Base-by-base conservation (phyloP, 2,888 invertebrate genomes). In the Pammene fasciana region DNA sequence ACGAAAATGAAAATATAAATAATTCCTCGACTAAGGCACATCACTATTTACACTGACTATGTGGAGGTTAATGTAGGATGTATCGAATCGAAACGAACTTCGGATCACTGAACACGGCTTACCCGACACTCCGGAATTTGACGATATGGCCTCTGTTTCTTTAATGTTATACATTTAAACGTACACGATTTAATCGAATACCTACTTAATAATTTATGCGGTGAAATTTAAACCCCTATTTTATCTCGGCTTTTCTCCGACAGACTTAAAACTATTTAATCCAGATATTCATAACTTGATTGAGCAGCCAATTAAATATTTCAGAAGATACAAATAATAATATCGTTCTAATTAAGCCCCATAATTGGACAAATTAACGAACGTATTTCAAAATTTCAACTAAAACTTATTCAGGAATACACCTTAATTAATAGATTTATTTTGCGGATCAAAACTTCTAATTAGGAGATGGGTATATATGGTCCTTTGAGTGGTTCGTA, bases 41-140 rank as follows among this genome's bases (percentile, higher is more conserved):
- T 54, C 54, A 54, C 54, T 50, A 26, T 18, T 50, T 5, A 61
- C 71, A 73, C 71, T 67, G 72, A 65, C 66, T 68, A 72, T 73
- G 68, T 71, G 68, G 74, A 73, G 73, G 72, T 64, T 71, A 65
- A 67, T 65, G 65, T 61, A 62, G 61, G 45, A 65, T 68, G 71
- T 61, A 54, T 61, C 55, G 48, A 67, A 67, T 62, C 43, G 56
- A 70, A 70, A 61, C 67, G 67, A 57, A 55, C 64, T 61, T 41
- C 70, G 60, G 67, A 56, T 71, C 60, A 55, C 54, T 68, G 68
- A 55, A 43, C 68, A 60, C 46, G 56, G 62, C 56, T 64, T 62
- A 57, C 52, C 38, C 43, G 38, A 62, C 38, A 57, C 18, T 52
- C 26, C 38, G 26, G 45, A 71, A 68, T 65, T 67, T 59, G 50